Percentiles rank a stretch among this genome's conserved stretches.
These are phyloP conservation scores for Maniola jurtina DNA, from an alignment of 1,140 invertebrate genomes.

Conservation along the genomic window DNA sequence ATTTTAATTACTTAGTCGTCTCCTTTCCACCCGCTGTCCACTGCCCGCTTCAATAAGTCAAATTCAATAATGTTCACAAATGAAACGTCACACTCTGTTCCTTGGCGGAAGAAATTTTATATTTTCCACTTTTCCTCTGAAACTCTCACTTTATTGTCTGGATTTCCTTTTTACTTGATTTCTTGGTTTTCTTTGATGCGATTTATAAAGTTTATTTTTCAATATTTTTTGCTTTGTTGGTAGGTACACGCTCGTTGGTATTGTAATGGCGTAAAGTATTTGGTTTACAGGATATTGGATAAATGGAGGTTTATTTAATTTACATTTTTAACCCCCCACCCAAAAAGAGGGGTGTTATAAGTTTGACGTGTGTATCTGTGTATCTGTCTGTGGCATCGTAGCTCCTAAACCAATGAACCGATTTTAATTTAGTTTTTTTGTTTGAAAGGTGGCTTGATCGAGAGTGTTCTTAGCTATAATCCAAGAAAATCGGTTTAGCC, in stretches of 20 bases:
- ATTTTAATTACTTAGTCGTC: not conserved
- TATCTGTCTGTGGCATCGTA: too few species aligned
- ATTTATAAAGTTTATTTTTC: slow-evolving; percentile 7
- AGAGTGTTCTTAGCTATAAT: too few species aligned
- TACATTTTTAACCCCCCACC: too few species aligned
- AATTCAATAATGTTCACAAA: slow-evolving; percentile 65
- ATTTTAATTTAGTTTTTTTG: too few species aligned
- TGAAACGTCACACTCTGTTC: slow-evolving; percentile 49
- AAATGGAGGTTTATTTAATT: not conserved
- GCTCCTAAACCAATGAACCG: too few species aligned
- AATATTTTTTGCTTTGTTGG: not conserved
- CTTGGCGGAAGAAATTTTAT: slow-evolving; percentile 20
- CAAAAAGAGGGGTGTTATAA: too few species aligned
- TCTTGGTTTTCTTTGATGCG: not conserved
- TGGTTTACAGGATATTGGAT: not conserved
- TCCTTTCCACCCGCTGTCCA: not conserved
- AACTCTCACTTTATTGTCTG: slow-evolving; percentile 14
- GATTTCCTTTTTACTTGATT: slow-evolving; percentile 11
- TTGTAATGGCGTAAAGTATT: not conserved
- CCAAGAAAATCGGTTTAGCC: too few species aligned
- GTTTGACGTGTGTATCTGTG: too few species aligned
- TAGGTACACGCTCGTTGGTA: not conserved
- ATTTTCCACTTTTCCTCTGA: slow-evolving; percentile 1
- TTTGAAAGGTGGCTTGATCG: too few species aligned
- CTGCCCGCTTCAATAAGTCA: slow-evolving; percentile 54